Base-by-base conservation (phyloP, 2,797 vertebrate genomes). In the Pipistrellus pygmaeus region DNA sequence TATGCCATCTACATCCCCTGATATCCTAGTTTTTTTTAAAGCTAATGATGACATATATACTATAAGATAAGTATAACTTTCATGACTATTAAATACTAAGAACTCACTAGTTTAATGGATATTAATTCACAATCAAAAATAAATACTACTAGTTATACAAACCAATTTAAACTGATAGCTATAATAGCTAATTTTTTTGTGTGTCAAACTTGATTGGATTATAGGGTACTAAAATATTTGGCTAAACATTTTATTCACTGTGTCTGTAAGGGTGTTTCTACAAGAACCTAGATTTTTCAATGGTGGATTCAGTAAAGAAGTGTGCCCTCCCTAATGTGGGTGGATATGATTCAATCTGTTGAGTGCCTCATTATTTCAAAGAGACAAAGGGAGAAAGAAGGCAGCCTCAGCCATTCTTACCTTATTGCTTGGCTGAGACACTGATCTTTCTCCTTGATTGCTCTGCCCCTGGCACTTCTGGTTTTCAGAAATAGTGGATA, bases 101-200 rank as follows among this genome's bases (percentile, higher is more conserved):
- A 91, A 64, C 12, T 73, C 8, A 76, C 23, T 71, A 90, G 4
- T 48, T 80, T 3, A 5, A 35, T 35, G 1, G 1, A 53, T 71
- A 87, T 81, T 88, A 85, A 91, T 87, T 85, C 41, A 71, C 89
- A 75, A 64, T 77, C 6, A 92, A 55, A 60, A 14, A 3, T 60
- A 77, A 96, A 46, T 78, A 75, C 48, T 80, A 66, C 21, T 30
- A 68, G 3, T 57, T 75, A 48, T 55, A 81, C 76, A 85, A 86
- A 41, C 4, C 27, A 80, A 46, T 71, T 53, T 44, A 86, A 8
- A 32, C 30, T 13, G 21, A 68, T 17, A 57, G 8, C 30, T 57
- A 30, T 88, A 44, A n/a, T 41, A 46, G 18, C 55, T 84, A 76
- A 55, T 76, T 84, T 44, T 64, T n/a, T 44, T 35, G 35, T 41